phyloP scores from a whole-genome alignment of 2,113 vertebrate genomes.

The Anhinga rufa region DNA sequence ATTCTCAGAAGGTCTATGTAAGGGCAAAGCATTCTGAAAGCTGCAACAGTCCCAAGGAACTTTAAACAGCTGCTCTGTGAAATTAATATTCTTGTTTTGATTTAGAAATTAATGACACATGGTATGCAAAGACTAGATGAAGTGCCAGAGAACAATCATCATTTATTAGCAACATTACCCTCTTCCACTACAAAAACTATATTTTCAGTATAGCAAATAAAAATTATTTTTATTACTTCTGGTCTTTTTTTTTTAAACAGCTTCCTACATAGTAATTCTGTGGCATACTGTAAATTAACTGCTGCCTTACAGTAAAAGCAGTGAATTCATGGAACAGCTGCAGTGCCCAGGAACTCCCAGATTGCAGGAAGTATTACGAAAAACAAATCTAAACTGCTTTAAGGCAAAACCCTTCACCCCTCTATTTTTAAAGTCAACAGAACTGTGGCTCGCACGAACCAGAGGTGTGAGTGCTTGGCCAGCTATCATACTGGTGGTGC shows the following conservation, averaged over 20 bases:
- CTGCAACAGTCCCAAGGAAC: neutral
- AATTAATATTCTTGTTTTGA: neutral
- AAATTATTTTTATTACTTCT: neutral
- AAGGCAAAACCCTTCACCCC: neutral
- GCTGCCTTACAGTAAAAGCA: constrained; percentile 25
- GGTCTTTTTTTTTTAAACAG: neutral
- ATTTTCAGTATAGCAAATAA: neutral
- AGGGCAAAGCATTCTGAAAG: neutral
- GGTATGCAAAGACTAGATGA: neutral
- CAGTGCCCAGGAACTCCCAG: neutral
- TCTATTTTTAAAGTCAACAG: neutral
- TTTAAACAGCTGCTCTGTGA: neutral
- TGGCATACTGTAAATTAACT: neutral
- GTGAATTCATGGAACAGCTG: neutral
- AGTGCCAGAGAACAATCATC: neutral
- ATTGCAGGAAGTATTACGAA: neutral
- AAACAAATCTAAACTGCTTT: neutral
- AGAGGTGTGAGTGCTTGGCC: neutral
- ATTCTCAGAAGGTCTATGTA: neutral
- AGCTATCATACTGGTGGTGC: neutral
- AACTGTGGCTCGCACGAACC: neutral
- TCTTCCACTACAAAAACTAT: neutral
- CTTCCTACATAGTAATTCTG: neutral
- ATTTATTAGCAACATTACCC: neutral
- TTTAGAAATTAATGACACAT: neutral